Percentiles rank a stretch among this genome's conserved stretches.
Evolutionary conservation across 2,888 invertebrate species (phyloP).

Genomic region (Thelaira solivaga): DNA sequence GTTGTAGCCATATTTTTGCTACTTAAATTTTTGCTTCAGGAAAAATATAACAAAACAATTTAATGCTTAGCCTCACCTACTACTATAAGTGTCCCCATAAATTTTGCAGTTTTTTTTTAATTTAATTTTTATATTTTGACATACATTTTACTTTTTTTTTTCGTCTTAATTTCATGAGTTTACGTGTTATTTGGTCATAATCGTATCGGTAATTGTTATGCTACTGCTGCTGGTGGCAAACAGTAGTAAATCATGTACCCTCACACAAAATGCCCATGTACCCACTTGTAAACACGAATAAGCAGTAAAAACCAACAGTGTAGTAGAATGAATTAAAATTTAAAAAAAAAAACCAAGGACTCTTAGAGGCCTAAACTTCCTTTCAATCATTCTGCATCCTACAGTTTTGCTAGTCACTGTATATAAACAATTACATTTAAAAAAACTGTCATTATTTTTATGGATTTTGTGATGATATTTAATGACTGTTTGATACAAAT

Average conservation of each 20-base stretch:
- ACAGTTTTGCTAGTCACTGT: too few species aligned
- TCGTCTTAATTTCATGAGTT: conserved; percentile 28
- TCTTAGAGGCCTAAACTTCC: too few species aligned
- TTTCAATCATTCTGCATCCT: too few species aligned
- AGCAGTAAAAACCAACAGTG: too few species aligned
- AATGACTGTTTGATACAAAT: conserved; percentile 54
- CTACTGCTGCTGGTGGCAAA: neutral
- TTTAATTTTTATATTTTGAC: conserved; percentile 6
- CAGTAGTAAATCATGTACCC: neutral
- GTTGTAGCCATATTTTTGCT: conserved; percentile 12
- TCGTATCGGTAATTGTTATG: neutral
- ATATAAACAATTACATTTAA: neutral
- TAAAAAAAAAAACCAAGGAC: too few species aligned
- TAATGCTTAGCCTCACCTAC: neutral
- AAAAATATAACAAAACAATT: conserved; percentile 4
- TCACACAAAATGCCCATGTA: neutral
- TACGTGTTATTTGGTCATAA: conserved; percentile 54
- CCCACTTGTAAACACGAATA: neutral
- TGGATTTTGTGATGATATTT: conserved; percentile 44
- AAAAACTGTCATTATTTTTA: conserved; percentile 32
- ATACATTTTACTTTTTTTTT: conserved; percentile 22
- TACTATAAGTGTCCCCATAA: neutral
- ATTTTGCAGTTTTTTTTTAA: conserved; percentile 26
- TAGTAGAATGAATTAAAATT: too few species aligned
- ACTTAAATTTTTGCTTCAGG: neutral